A percentile compares a stretch with the other conserved stretches of the same genome.
Conservation (phyloP, 2,113 vertebrate genomes). For the Crotalus horridus region DNA sequence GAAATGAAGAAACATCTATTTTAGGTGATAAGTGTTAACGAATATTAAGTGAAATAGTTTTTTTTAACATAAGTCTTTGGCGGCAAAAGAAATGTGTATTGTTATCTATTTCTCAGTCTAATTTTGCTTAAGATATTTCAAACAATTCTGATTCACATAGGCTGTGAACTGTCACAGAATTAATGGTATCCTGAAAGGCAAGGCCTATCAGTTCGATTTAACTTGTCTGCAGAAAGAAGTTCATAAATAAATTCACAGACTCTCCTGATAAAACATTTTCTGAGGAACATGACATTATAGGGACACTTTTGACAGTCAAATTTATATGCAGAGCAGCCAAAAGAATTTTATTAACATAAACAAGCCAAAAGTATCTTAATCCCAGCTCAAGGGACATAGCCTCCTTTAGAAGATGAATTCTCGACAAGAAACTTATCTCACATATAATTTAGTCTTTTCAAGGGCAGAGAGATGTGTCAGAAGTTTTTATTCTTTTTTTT, state of each 20-base stretch:
- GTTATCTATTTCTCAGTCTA: conserved; percentile 33
- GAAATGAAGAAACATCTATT: conserved; percentile 30
- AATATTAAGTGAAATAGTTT: conserved; percentile 27
- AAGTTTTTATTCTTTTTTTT: conserved; percentile 22
- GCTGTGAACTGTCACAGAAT: conserved; percentile 52
- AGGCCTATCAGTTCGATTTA: conserved; percentile 56
- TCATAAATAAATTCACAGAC: conserved; percentile 60
- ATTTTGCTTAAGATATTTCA: conserved; percentile 31
- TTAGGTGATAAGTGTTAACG: conserved; percentile 13
- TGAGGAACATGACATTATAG: conserved; percentile 65
- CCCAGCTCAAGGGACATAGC: conserved; percentile 49
- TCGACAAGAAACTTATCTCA: conserved; percentile 46
- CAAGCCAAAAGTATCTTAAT: conserved; percentile 58
- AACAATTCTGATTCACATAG: conserved; percentile 63
- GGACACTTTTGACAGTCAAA: conserved; percentile 56
- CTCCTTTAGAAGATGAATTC: conserved; percentile 38
- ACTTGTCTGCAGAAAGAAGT: conserved; percentile 57
- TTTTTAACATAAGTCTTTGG: conserved; percentile 7
- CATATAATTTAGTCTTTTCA: conserved; percentile 42
- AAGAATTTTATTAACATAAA: conserved; percentile 66
- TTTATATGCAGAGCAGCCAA: conserved; percentile 57
- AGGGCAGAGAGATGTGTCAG: conserved; percentile 8
- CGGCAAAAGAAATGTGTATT: conserved; percentile 37
- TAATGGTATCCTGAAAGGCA: conserved; percentile 57
- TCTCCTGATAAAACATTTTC: conserved; percentile 66